Base-by-base conservation (phyloP, 2,113 vertebrate species). In the Mustelus asterias region DNA sequence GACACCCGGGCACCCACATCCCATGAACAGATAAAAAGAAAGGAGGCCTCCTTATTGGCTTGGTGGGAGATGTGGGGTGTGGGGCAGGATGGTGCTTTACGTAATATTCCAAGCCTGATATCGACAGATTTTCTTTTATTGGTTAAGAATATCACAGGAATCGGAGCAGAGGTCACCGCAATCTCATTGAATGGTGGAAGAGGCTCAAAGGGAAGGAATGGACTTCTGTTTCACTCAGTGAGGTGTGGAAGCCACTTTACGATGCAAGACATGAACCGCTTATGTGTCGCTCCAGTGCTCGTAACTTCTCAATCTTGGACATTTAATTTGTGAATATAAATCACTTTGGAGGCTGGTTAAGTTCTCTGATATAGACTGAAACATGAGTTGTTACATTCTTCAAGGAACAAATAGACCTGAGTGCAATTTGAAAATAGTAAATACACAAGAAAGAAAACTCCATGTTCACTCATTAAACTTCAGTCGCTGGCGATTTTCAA, bases 311-410 rank as follows among this genome's bases (percentile, higher is more conserved):
- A 92, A 92, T 92, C 60, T 92, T 92, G 58, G 58, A 92, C 89
- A 92, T 92, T 92, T 92, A 92, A 92, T 92, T 92, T 92, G 20
- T 33, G 29, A 92, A 92, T 92, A 92, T 92, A 92, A 92, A 92
- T 92, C 89, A 92, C 89, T 92, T 92, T 92, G 89, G 89, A 92
- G 89, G 89, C 89, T 92, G 33, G 89, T 65, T 92, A 92, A 92
- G n/a, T 65, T n/a, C 33, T 37, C 60, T 65, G 65, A 65, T 92
- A 65, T 92, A 65, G 33, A 65, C 58, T 65, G 89, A 92, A 92
- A 65, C 89, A 92, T 65, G 89, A 65, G 33, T 65, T 65, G 89
- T 92, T 65, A 92, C 89, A 65, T 65, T 63, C 86, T 22, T 92
- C 37, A 92, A 65, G 33, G 89, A 65, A 92, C 13, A 92, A 65